Conservation (phyloP, 2,797 vertebrate genomes). For the Syngnathus rostellatus region DNA sequence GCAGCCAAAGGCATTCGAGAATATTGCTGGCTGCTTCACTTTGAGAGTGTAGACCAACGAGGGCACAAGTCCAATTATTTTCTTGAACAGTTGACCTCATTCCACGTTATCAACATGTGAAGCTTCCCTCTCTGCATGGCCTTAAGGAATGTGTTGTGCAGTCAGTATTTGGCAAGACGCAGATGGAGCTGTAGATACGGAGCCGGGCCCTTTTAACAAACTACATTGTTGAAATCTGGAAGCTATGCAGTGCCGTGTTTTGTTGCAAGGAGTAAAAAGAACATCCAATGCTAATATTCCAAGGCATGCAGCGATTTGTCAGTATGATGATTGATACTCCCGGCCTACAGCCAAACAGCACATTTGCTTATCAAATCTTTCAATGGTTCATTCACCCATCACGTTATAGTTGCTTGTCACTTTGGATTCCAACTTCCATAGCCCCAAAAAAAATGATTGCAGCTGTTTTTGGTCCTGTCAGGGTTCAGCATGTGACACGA, state of each 20-base stretch:
- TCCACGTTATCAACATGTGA: slow-evolving; percentile 52
- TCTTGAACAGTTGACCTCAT: slow-evolving; percentile 54
- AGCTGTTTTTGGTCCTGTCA: slow-evolving; percentile 33
- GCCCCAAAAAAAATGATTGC: slow-evolving; percentile 23
- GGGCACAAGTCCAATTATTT: slow-evolving; percentile 61
- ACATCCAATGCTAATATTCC: slow-evolving; percentile 1
- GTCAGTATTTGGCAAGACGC: slow-evolving; percentile 6
- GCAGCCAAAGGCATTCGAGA: slow-evolving; percentile 49
- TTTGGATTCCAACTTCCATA: slow-evolving; percentile 8
- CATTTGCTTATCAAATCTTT: slow-evolving; percentile 19
- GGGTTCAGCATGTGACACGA: slow-evolving; percentile 30
- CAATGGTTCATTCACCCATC: slow-evolving; percentile 25
- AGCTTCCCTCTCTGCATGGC: slow-evolving; percentile 24
- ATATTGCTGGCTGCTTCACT: slow-evolving; percentile 2
- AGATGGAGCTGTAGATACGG: neutral
- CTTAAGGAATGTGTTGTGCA: slow-evolving; percentile 15
- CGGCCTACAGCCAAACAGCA: neutral
- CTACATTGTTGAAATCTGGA: neutral
- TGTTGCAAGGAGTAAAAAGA: neutral
- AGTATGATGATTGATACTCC: neutral
- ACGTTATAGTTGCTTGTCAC: slow-evolving; percentile 1
- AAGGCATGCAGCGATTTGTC: neutral
- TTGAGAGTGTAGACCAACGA: slow-evolving; percentile 45
- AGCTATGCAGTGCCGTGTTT: neutral
- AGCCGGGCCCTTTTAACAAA: neutral